A percentile compares a stretch with the other conserved stretches of the same genome.
phyloP scores from a whole-genome alignment of 2,888 invertebrate genomes.

The Sinotaia quadrata region DNA sequence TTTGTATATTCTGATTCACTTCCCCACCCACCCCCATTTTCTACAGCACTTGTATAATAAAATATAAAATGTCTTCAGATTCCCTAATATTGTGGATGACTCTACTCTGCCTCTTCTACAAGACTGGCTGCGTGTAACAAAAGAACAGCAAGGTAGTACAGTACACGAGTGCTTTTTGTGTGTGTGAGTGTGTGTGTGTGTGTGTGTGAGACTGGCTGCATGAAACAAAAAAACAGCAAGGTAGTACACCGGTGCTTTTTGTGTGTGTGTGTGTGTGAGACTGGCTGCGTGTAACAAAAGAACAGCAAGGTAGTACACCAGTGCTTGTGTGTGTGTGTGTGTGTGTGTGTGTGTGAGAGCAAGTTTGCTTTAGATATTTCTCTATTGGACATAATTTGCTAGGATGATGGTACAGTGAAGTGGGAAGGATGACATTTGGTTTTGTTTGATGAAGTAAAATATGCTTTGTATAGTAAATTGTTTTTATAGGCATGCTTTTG shows the following conservation, averaged over 20 bases:
- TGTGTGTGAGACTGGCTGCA: conserved; percentile 17
- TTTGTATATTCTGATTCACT: too few relatives aligned
- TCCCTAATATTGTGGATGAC: conserved; percentile 58
- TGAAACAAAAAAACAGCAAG: too few relatives aligned
- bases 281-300: conserved; percentile 44
- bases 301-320: conserved; percentile 46
- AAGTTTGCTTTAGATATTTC: background rate
- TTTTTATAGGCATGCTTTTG: too few relatives aligned
- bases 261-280: too few relatives aligned
- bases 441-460: too few relatives aligned
- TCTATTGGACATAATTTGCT: too few relatives aligned
- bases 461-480: too few relatives aligned
- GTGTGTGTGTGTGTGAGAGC: background rate
- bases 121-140: conserved; percentile 45
- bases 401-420: too few relatives aligned
- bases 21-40: too few relatives aligned
- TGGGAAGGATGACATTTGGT: too few relatives aligned
- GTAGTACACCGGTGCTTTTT: too few relatives aligned
- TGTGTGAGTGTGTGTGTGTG: background rate
- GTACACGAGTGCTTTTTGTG: background rate
- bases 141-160: conserved; percentile 44
- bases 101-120: conserved; percentile 44
- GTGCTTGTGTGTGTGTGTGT: too few relatives aligned
- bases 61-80: conserved; percentile 41
- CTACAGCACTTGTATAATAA: background rate